These are phyloP conservation scores for Aleiodes leptofemur DNA, from an alignment of 2,888 invertebrate genomes.

Conservation along the genomic window DNA sequence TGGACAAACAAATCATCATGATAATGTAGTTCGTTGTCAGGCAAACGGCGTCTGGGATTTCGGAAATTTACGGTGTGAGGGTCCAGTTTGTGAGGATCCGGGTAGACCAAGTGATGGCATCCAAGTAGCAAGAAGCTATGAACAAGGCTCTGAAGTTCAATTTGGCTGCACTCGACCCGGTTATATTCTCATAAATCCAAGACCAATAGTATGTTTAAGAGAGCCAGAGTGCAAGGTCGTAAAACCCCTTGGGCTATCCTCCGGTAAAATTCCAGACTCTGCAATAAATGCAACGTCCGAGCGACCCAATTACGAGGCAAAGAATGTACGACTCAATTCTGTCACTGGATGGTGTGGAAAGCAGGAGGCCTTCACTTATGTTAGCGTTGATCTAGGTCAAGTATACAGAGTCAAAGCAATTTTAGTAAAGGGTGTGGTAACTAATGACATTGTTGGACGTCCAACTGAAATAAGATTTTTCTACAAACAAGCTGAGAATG, in stretches of 20 bases:
- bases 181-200: slow-evolving; percentile 92
- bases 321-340: slow-evolving; percentile 91
- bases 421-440: slow-evolving; percentile 94
- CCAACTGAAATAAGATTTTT: slow-evolving; percentile 98
- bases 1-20: slow-evolving; percentile 93
- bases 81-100: slow-evolving; percentile 97
- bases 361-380: slow-evolving; percentile 96
- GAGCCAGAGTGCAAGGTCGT: slow-evolving; percentile 97
- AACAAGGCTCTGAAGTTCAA: slow-evolving; percentile 92
- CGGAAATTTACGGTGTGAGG: slow-evolving; percentile 96
- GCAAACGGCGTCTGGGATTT: slow-evolving; percentile 98
- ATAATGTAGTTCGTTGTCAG: slow-evolving; percentile 93
- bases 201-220: slow-evolving; percentile 92
- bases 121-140: slow-evolving; percentile 89
- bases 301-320: slow-evolving; percentile 93
- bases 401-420: slow-evolving; percentile 95
- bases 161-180: slow-evolving; percentile 95
- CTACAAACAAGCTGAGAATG: slow-evolving; percentile 95
- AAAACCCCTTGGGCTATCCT: slow-evolving; percentile 91
- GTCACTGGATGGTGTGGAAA: slow-evolving; percentile 98
- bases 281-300: slow-evolving; percentile 97
- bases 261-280: slow-evolving; percentile 94
- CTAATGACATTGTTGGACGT: slow-evolving; percentile 95
- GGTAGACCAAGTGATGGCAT: slow-evolving; percentile 94
- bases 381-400: slow-evolving; percentile 95